Percentiles rank a stretch among this genome's conserved stretches.
phyloP scores from a whole-genome alignment of 1,140 invertebrate species.

The Camponotus pennsylvanicus region DNA sequence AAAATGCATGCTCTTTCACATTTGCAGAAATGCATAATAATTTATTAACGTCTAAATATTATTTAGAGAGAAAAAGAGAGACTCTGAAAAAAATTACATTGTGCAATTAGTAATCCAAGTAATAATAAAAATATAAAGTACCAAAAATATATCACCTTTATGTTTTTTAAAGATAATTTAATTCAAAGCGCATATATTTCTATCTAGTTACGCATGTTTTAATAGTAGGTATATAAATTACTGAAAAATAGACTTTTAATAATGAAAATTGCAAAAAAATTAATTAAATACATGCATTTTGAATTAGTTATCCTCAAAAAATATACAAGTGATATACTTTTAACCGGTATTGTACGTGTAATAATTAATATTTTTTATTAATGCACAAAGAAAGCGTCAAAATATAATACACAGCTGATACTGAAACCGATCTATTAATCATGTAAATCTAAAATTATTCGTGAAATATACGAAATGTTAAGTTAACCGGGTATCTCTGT shows the following conservation, averaged over 20 bases:
- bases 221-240: no score
- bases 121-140: background rate
- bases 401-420: background rate
- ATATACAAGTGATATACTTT: no score
- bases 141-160: no score
- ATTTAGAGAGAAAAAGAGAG: background rate
- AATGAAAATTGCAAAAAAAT: no score
- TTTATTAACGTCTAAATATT: background rate
- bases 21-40: no score
- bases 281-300: no score
- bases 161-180: no score
- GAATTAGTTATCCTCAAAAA: no score
- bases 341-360: background rate
- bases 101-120: background rate
- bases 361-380: no score
- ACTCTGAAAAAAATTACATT: background rate
- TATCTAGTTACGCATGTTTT: no score
- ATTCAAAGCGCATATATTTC: no score
- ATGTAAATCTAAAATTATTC: background rate
- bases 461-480: background rate
- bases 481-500: background rate
- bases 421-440: background rate
- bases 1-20: background rate
- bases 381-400: background rate
- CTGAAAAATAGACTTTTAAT: no score